Evolutionary conservation across 2,113 vertebrate species (phyloP).

Genomic region (Grallaria varia): DNA sequence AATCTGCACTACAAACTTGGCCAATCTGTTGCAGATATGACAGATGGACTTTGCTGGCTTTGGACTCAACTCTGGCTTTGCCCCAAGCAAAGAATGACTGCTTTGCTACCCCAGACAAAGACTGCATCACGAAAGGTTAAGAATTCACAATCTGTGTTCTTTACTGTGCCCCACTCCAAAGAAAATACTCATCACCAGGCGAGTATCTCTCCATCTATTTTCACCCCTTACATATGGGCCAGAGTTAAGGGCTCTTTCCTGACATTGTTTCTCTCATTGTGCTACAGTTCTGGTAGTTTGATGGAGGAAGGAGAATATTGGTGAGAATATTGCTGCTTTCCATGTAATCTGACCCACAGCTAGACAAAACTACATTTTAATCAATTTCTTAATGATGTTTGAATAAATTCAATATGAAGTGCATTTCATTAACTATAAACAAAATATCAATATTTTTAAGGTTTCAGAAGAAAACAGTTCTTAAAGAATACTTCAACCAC

Average conservation of each 20-base stretch:
- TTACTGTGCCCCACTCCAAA: neutral
- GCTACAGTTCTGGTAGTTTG: neutral
- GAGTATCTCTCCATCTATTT: neutral
- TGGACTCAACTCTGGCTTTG: neutral
- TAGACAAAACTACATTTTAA: neutral
- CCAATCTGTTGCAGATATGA: neutral
- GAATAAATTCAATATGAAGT: neutral
- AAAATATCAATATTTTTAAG: neutral
- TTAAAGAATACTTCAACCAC: neutral
- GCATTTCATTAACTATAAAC: neutral
- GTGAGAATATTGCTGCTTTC: neutral
- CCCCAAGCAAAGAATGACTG: neutral
- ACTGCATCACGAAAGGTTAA: neutral
- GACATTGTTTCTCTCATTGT: neutral
- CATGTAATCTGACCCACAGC: neutral
- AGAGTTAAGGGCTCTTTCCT: neutral
- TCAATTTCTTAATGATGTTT: neutral
- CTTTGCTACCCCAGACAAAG: neutral
- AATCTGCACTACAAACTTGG: neutral
- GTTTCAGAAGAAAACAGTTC: neutral
- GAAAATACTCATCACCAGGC: neutral
- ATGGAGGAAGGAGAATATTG: neutral
- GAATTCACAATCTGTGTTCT: neutral
- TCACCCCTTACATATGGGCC: neutral
- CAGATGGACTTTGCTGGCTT: slow-evolving; percentile 42